Evolutionary conservation across 2,797 vertebrate genomes (phyloP).

Genomic region (Corythornis leucogaster): DNA sequence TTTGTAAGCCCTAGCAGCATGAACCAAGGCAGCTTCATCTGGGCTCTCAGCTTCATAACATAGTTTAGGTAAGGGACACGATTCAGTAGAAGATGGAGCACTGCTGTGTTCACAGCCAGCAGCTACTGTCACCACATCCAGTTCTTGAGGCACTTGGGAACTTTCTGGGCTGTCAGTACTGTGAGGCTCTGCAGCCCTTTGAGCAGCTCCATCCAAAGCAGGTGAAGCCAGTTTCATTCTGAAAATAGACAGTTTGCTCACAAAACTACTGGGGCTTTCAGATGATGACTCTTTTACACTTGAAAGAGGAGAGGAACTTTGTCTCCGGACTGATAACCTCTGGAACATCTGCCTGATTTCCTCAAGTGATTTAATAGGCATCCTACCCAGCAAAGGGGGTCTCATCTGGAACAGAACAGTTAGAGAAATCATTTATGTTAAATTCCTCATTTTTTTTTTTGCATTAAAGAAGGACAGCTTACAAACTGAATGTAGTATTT

Average conservation of each 20-base stretch:
- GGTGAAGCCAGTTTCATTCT: constrained; percentile 59
- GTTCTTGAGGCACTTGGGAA: neutral
- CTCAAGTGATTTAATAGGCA: constrained; percentile 85
- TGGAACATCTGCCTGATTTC: constrained; percentile 91
- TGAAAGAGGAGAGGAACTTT: constrained; percentile 73
- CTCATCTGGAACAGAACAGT: constrained; percentile 77
- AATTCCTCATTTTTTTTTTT: neutral
- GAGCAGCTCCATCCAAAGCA: constrained; percentile 30
- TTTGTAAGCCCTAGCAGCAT: constrained; percentile 89
- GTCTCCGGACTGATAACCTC: constrained; percentile 82
- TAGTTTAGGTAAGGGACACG: constrained; percentile 52
- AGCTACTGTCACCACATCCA: neutral
- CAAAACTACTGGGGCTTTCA: constrained; percentile 66
- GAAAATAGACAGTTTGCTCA: constrained; percentile 73
- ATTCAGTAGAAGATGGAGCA: neutral
- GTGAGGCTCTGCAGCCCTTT: neutral
- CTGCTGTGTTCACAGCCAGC: neutral
- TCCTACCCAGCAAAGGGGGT: constrained; percentile 74
- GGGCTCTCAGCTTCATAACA: constrained; percentile 94
- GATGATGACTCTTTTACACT: constrained; percentile 42
- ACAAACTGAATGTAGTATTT: neutral
- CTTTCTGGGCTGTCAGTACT: neutral
- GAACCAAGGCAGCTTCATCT: constrained; percentile 93
- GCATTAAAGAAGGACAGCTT: neutral
- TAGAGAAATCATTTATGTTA: neutral